A percentile compares a stretch with the other conserved stretches of the same genome.
phyloP scores from a whole-genome alignment of 2,113 vertebrate genomes.

The Podarcis raffonei region DNA sequence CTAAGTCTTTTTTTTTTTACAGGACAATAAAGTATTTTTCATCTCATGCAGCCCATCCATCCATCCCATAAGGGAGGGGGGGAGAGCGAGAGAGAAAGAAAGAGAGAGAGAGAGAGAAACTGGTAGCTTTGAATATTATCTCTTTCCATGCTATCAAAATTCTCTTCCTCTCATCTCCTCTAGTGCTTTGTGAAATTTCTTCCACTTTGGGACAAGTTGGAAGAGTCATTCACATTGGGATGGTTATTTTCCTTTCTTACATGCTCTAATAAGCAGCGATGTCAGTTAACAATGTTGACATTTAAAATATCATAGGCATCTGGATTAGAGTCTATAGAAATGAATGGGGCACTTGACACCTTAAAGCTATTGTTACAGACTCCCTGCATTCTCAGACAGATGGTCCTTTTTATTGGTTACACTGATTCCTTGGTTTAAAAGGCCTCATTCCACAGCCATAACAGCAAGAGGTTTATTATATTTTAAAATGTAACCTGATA shows the following conservation, averaged over 20 bases:
- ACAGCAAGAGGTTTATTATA: not conserved
- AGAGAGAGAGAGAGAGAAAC: not conserved
- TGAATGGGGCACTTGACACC: conserved; percentile 7
- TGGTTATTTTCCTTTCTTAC: not conserved
- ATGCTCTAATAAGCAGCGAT: conserved; percentile 10
- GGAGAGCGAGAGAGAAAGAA: not conserved
- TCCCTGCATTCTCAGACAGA: not conserved
- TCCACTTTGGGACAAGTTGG: not conserved
- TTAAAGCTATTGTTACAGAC: conserved; percentile 20
- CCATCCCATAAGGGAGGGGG: not conserved
- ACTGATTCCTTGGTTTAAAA: not conserved
- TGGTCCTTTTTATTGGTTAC: conserved; percentile 11
- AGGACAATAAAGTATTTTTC: not conserved
- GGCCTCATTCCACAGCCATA: conserved; percentile 11
- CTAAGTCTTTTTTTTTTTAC: too few species aligned
- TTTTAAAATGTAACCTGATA: not conserved
- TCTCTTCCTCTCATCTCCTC: not conserved
- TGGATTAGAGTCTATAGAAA: conserved; percentile 3
- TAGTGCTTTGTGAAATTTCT: not conserved
- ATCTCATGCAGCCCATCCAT: too few species aligned
- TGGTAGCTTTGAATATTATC: not conserved
- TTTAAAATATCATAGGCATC: conserved; percentile 14
- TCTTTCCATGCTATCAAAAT: not conserved
- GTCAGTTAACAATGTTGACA: conserved; percentile 4
- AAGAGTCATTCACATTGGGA: rapidly evolving